Evolutionary conservation across 2,113 vertebrate genomes (phyloP), one percentile per base, ranked within the genome.

Genomic region (Muscicapa adusta): DNA sequence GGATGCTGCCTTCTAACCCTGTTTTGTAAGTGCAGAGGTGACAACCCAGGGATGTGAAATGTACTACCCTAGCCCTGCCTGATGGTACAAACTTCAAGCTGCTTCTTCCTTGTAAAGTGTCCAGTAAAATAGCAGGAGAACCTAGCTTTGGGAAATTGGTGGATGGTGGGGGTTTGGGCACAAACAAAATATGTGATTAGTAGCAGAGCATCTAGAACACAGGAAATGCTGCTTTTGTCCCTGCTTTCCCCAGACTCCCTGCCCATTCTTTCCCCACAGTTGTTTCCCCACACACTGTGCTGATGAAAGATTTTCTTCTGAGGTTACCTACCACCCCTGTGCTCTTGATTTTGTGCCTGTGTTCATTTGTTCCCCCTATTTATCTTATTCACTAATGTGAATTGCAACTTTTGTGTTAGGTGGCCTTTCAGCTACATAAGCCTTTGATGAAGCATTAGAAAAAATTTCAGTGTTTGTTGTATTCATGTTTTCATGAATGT

Each of bases 61-160:
- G 3, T 65, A 0, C 8, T 42, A 4, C n/a, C 29, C 1, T 5
- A 40, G 22, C 22, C 26, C 31, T 60, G 1, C 18, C 34, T 2
- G 1, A 66, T 45, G 34, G 23, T 4, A 18, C 25, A 61, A 70
- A 33, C 7, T 74, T 50, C 40, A 81, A 77, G 10, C 12, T 45
- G 22, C 29, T 20, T 10, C 42, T 57, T 57, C 11, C 12, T 10
- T 36, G 2, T 60, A 18, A 62, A 58, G 5, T 16, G 6, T n/a
- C 45, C 42, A 43, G 0, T 53, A 51, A 70, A 80, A 57, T 19
- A 47, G 14, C 29, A 67, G 36, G 25, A 81, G 28, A 82, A 47
- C 4, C 1, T 8, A 67, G 2, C 14, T 34, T 29, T n/a, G 7
- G 53, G 8, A 31, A 75, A 24, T 15, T 68, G 9, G 8, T n/a